Evolutionary conservation across 2,797 vertebrate genomes (phyloP), one percentile per base, ranked within the genome.

Genomic region (Malurus leucopterus): DNA sequence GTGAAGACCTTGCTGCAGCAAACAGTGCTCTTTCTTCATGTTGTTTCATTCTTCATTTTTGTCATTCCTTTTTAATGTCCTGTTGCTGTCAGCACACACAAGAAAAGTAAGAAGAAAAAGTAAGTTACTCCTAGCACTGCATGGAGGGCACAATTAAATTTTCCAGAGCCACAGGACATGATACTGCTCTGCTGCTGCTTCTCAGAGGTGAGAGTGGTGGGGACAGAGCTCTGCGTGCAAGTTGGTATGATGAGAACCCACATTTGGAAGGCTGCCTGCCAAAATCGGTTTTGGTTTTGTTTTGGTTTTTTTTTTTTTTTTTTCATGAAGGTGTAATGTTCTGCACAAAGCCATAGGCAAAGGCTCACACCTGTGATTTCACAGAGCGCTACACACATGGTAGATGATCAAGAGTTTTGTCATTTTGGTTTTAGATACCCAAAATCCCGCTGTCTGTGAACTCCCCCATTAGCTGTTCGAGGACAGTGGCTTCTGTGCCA

Each of bases 301-400:
- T 15, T 69, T 23, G 29, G 8, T 14, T 46, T 0, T 2, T 10
- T 14, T 46, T 0, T 2, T 46, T 7, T 19, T 46, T 43, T 49
- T 32, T 67, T 29, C 8, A 4, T 8, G 7, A 15, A 73, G 30
- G 12, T n/a, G 40, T 44, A 13, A 13, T 1, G 1, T 32, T 76
- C 68, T 83, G 34, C 43, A 46, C 3, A 2, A 53, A 47, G 53
- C 50, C 12, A 6, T 2, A 32, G 36, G 44, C 41, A 50, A 79
- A 22, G 43, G 36, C 3, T 5, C 1, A 6, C 20, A 50, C 12
- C 34, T 0, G 0, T 54, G 34, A 29, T 54, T 32, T 29, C 41
- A 14, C 30, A 22, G 51, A 49, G 23, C 30, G 44, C 46, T 76
- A 29, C 46, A 43, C 1, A 1, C 24, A 36, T 65, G 41, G 32